phyloP scores from a whole-genome alignment of 2,797 vertebrate genomes.

The Natrix natrix region DNA sequence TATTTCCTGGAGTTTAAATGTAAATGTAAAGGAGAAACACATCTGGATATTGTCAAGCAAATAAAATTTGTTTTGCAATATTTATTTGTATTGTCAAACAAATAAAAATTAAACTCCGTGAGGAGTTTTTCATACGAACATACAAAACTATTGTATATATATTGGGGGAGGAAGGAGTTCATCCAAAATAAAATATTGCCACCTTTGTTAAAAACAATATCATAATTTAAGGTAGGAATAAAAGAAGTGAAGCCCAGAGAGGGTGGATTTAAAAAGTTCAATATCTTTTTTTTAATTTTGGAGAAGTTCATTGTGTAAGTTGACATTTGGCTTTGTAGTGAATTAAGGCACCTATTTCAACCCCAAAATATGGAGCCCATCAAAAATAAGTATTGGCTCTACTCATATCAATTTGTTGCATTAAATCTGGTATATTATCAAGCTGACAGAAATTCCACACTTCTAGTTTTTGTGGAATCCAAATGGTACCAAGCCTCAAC shows the following conservation, averaged over 20 bases:
- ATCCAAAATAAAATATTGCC: not conserved
- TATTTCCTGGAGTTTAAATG: not conserved
- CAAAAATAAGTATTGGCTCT: not conserved
- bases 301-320: not conserved
- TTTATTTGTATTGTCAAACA: not conserved
- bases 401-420: not conserved
- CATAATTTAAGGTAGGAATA: not conserved
- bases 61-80: too few species aligned
- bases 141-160: not conserved
- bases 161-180: not conserved
- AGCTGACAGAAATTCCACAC: not conserved
- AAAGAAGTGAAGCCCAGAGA: not conserved
- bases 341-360: not conserved
- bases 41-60: not conserved
- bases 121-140: not conserved
- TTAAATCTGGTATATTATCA: not conserved
- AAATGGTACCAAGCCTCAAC: not conserved
- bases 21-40: not conserved
- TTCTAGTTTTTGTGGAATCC: not conserved
- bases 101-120: not conserved
- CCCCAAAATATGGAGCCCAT: not conserved
- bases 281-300: not conserved
- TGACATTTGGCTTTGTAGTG: not conserved
- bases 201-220: not conserved
- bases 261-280: not conserved